Conservation (phyloP, 2,888 invertebrate species). For the Linyphia triangularis region DNA sequence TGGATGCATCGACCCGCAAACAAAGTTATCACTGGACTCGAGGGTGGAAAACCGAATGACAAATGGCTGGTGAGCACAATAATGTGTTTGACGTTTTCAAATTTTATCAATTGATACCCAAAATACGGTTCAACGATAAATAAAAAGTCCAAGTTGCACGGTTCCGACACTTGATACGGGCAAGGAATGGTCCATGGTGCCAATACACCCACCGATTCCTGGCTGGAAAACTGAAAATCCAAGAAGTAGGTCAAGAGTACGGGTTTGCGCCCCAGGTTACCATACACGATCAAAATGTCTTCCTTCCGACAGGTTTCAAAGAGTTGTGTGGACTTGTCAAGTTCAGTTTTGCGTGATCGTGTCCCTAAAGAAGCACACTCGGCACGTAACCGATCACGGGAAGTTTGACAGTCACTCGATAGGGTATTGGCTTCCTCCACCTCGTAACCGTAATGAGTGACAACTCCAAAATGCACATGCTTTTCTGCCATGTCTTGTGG, state of each 20-base stretch:
- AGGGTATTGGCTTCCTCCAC: no score
- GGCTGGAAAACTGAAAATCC: background rate
- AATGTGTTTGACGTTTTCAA: background rate
- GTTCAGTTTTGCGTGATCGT: no score
- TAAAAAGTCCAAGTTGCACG: background rate
- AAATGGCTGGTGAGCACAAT: constrained; percentile 13
- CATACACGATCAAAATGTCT: background rate
- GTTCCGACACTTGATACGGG: background rate
- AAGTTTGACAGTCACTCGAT: no score
- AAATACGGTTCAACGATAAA: constrained; percentile 12
- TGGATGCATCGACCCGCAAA: no score
- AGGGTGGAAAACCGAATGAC: background rate
- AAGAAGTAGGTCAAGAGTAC: background rate
- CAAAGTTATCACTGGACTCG: no score
- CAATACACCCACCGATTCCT: background rate
- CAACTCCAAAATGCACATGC: no score
- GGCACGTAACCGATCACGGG: no score
- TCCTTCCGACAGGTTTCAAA: background rate
- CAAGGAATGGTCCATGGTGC: background rate
- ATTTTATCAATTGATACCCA: background rate
- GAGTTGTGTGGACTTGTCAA: background rate
- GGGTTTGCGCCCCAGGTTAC: background rate
- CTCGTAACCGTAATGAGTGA: no score
- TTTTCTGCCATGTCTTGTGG: no score
- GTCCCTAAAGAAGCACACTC: no score